A percentile compares a stretch with the other conserved stretches of the same genome.
These are phyloP conservation scores for Chrysodeixis includens DNA, from an alignment of 2,888 invertebrate species.

Conservation along the genomic window DNA sequence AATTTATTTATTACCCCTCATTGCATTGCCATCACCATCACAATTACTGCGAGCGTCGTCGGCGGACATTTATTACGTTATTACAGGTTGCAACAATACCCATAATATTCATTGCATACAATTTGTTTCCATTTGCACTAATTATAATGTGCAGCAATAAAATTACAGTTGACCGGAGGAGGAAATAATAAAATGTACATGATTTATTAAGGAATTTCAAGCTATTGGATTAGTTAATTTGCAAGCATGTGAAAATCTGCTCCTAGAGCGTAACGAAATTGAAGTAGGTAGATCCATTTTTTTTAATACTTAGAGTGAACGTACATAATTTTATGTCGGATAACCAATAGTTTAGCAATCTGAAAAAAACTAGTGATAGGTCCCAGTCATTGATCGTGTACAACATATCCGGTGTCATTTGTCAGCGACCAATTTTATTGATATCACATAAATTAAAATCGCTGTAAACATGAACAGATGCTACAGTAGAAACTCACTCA, in stretches of 20 bases:
- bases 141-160: constrained; percentile 35
- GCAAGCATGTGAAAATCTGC: neutral
- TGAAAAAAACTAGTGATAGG: too few species aligned
- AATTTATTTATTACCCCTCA: constrained; percentile 30
- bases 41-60: constrained; percentile 28
- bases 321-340: too few species aligned
- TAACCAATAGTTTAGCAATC: too few species aligned
- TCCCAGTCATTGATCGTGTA: too few species aligned
- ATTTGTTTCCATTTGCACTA: constrained; percentile 46
- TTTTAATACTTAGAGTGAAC: too few species aligned
- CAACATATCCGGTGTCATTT: too few species aligned
- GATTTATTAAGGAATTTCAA: constrained; percentile 38
- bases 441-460: too few species aligned
- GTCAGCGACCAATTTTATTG: too few species aligned
- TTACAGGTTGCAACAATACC: constrained; percentile 36
- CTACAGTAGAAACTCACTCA: too few species aligned
- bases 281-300: too few species aligned
- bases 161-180: constrained; percentile 22
- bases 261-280: neutral
- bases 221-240: constrained; percentile 23
- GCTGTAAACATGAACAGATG: too few species aligned
- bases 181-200: constrained; percentile 20
- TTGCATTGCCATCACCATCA: constrained; percentile 28
- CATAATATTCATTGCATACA: constrained; percentile 38
- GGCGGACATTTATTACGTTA: constrained; percentile 34